Percentiles rank a stretch among this genome's conserved stretches.
These are phyloP conservation scores for Valencia hispanica DNA, from an alignment of 2,797 vertebrate species.

Conservation along the genomic window DNA sequence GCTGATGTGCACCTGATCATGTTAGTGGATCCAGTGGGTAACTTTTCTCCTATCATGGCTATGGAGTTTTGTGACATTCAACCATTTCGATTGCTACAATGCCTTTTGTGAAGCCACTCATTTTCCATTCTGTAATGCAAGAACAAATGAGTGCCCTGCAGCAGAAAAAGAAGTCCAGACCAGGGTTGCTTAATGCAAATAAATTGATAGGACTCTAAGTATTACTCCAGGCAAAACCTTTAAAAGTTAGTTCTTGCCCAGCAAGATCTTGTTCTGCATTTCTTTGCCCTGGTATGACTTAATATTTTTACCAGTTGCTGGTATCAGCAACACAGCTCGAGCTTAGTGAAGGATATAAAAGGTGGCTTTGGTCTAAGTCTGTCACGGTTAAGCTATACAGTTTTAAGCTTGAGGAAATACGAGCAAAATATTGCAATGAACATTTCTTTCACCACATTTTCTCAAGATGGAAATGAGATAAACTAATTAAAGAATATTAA, in stretches of 20 bases:
- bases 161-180: conserved; percentile 50
- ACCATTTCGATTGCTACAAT: conserved; percentile 58
- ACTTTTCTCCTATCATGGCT: conserved; percentile 40
- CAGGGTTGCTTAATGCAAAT: conserved; percentile 61
- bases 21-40: conserved; percentile 39
- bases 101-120: conserved; percentile 55
- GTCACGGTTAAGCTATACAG: conserved; percentile 21
- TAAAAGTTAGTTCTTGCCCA: conserved; percentile 36
- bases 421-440: conserved; percentile 7
- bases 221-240: conserved; percentile 45
- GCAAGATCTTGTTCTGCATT: conserved; percentile 38
- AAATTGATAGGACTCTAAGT: conserved; percentile 48
- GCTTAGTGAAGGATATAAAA: conserved; percentile 28
- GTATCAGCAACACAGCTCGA: conserved; percentile 40
- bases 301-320: conserved; percentile 29
- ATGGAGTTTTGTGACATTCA: conserved; percentile 51
- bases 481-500: not conserved
- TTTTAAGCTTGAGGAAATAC: conserved; percentile 18
- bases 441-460: not conserved
- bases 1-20: conserved; percentile 39
- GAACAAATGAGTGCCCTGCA: conserved; percentile 51
- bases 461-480: not conserved
- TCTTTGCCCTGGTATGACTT: conserved; percentile 37
- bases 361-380: not conserved
- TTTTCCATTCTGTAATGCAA: conserved; percentile 50